These are phyloP conservation scores for Drosophila bocqueti DNA, from an alignment of 1,140 invertebrate species.

Conservation along the genomic window DNA sequence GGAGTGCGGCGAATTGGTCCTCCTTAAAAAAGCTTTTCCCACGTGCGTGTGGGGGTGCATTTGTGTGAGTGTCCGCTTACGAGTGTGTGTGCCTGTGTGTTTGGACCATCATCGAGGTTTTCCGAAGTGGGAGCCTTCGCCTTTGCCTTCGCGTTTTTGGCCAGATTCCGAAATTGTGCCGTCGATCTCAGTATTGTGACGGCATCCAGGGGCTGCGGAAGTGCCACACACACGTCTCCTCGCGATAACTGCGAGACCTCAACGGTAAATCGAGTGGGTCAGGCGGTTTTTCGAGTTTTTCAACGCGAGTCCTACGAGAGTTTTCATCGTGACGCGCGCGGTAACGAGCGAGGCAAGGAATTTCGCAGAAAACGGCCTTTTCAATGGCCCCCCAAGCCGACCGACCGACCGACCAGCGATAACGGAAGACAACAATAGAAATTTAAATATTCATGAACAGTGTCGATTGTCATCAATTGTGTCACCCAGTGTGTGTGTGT, in stretches of 20 bases:
- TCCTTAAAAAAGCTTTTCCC: conserved; percentile 10
- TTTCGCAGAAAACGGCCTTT: conserved; percentile 15
- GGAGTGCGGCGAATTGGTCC: conserved; percentile 63
- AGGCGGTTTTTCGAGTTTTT: conserved; percentile 7
- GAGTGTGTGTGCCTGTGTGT: conserved; percentile 37
- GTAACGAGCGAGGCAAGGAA: conserved; percentile 33
- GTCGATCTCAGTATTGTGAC: conserved; percentile 64
- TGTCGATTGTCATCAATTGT: conserved; percentile 63
- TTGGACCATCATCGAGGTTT: conserved; percentile 28
- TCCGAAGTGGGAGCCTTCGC: conserved; percentile 54
- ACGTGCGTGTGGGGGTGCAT: not conserved
- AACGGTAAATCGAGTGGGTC: conserved; percentile 20
- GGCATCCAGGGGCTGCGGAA: conserved; percentile 63
- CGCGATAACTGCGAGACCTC: conserved; percentile 3
- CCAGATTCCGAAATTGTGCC: conserved; percentile 32
- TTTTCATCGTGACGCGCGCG: conserved; percentile 10
- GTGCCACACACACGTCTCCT: conserved; percentile 60
- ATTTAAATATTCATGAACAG: conserved; percentile 77
- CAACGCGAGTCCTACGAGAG: not conserved
- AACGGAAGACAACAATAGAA: conserved; percentile 61
- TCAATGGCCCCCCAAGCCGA: conserved; percentile 6
- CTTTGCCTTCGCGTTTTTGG: conserved; percentile 33
- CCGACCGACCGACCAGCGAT: conserved; percentile 12
- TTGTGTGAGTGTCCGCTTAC: conserved; percentile 7
- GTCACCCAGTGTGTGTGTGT: conserved; percentile 11